Conservation (phyloP, 2,113 vertebrate species). For the Hydrolagus affinis region DNA sequence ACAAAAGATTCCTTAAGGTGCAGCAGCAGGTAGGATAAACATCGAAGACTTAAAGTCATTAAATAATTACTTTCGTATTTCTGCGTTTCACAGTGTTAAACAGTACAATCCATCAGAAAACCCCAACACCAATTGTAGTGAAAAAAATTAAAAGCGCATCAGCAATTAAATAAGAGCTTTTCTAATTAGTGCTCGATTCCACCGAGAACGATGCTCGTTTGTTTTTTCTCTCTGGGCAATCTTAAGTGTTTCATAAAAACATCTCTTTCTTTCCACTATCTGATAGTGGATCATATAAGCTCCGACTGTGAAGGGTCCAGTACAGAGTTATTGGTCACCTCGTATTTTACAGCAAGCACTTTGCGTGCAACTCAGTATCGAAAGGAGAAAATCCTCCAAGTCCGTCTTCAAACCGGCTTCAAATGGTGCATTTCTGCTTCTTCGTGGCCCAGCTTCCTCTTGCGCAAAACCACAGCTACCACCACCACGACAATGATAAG, state of each 20-base stretch:
- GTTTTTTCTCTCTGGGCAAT: not conserved
- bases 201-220: conserved; percentile 39
- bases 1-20: conserved; percentile 20
- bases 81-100: not conserved
- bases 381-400: not conserved
- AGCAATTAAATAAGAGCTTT: not conserved
- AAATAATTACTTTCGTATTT: conserved; percentile 3
- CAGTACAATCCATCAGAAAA: not conserved
- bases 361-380: not conserved
- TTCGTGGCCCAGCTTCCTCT: conserved; percentile 39
- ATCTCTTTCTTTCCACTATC: conserved; percentile 43
- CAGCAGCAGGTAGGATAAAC: not conserved
- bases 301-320: not conserved
- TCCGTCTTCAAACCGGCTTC: not conserved
- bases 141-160: not conserved
- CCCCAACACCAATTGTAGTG: not conserved
- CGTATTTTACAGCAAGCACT: not conserved
- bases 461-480: conserved; percentile 56
- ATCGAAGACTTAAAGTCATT: conserved; percentile 9
- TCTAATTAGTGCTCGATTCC: conserved; percentile 41
- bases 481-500: conserved; percentile 46
- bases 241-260: conserved; percentile 66
- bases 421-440: not conserved
- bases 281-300: conserved; percentile 35
- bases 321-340: not conserved